Evolutionary conservation across 2,113 vertebrate genomes (phyloP).

Genomic region (Neogobius melanostomus): DNA sequence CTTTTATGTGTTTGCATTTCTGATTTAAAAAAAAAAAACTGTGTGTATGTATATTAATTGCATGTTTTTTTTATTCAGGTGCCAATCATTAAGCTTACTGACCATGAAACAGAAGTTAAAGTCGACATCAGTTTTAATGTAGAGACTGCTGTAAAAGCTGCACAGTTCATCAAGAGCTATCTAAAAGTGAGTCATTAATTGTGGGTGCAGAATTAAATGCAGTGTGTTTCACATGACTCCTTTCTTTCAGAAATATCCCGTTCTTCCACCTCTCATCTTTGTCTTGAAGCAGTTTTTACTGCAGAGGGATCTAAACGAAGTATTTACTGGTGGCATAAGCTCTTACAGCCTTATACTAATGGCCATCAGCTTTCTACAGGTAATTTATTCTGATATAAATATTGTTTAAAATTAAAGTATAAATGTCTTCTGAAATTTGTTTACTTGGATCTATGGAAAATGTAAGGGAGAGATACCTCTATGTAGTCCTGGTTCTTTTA

Average conservation of each 20-base stretch:
- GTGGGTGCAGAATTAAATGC: not conserved
- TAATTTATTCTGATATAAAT: conserved; percentile 24
- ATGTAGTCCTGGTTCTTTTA: no score
- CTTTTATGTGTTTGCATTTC: not conserved
- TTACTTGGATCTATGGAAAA: no score
- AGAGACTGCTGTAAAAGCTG: conserved; percentile 95
- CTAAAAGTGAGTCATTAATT: conserved; percentile 81
- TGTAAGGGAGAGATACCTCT: no score
- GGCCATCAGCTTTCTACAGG: conserved; percentile 84
- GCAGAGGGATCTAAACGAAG: conserved; percentile 82
- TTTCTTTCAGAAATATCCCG: conserved; percentile 73
- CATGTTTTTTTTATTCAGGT: conserved; percentile 75
- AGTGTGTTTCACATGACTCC: not conserved
- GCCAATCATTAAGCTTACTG: conserved; percentile 98
- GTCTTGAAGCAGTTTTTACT: conserved; percentile 84
- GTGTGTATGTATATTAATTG: not conserved
- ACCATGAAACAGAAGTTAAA: conserved; percentile 94
- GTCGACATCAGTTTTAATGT: conserved; percentile 99
- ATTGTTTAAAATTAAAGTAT: no score
- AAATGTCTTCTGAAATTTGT: no score
- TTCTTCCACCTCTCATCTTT: conserved; percentile 82
- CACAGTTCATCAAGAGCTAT: conserved; percentile 93
- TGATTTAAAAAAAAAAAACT: no score
- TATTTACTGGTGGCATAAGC: conserved; percentile 83
- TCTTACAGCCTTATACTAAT: conserved; percentile 83